Evolutionary conservation across 2,797 vertebrate genomes (phyloP), one percentile per base, ranked within the genome.

Genomic region (Eulemur coronatus): DNA sequence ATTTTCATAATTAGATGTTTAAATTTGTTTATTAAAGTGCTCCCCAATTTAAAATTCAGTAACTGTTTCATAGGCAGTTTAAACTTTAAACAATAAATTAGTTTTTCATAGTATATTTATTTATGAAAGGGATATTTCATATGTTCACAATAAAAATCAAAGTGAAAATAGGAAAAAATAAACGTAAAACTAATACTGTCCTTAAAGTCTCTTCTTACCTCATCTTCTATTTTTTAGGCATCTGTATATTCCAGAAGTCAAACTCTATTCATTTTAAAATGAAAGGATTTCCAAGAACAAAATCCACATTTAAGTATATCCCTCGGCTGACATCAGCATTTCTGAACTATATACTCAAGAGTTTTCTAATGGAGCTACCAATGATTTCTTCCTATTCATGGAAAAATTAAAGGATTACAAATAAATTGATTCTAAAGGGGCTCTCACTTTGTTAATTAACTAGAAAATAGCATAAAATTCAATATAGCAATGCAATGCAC

Each of bases 1-100:
- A 85, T 96, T 96, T 96, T 95, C 65, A 95, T 91, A 96, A 94
- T 85, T 91, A 96, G 76, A 97, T 94, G 67, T 73, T 89, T 90
- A 95, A 94, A 93, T 90, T 15, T 75, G 84, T 84, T 91, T 92
- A 96, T 93, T 91, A 93, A 97, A 95, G 48, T 84, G 18, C 24
- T 80, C 12, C 46, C 38, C 79, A 90, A 95, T 85, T 84, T 92
- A 78, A 94, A 90, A 91, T 70, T 87, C 84, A 97, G 50, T 48
- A 96, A 88, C 24, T 79, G 13, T 81, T 79, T 92, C 57, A 84
- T 10, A 35, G 15, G 26, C 10, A 79, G 7, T 67, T 97, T 93
- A 95, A 85, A 95, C 50, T 96, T 91, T 84, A 91, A 94, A 85
- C 28, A 73, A 86, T 70, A 41, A 95, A 72, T 89, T 78, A 20